Evolutionary conservation across 1,140 invertebrate species (phyloP), one percentile per base, ranked within the genome.

Genomic region (Psix sp.): DNA sequence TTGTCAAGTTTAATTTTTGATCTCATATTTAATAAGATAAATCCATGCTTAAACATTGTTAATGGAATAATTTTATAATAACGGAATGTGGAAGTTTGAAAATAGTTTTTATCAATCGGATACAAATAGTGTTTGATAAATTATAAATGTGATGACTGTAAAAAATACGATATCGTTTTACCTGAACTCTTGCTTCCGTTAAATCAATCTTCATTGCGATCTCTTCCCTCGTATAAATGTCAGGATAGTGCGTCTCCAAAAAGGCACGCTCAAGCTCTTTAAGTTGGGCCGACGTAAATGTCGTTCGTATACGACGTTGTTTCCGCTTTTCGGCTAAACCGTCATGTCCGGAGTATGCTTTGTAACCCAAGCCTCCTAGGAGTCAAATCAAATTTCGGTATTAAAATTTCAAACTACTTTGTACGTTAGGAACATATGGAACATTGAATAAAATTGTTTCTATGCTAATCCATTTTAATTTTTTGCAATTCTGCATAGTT

Each of bases 181-280:
- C 98, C 93, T 99, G 98, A 17, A 99, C 98, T 87, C 98, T 90
- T 13, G 98, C 98, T 88, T 99, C 98, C 4, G 98, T 99, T 51
- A 99, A 90, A 87, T 99, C 96, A 75, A 98, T 97, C 88, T 97
- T 97, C 92, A 98, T 95, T 18, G 97, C 98, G 70, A 99, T 98
- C 87, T 99, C 98, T 86, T 99, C 98, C 70, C 98, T 89, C n/a
- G 96, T 98, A 86, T 99, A 99, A 78, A 99, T 99, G 87, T 99
- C 98, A 9, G 98, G 98, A 88, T 99, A 99, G 86, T 99, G 98
- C 4, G 97, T 99, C 84, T 98, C 96, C 85, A 96, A 93, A 87
- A 99, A 99, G 62, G 97, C 96, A 81, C 95, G 90, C 88, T 99
- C 98, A 65, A 99, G 87, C 87, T 99, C 97, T 86, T 98, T 98